Percentiles rank a stretch among this genome's conserved stretches.
Evolutionary conservation across 2,888 invertebrate genomes (phyloP).

Genomic region (Oconnorella tubifera): DNA sequence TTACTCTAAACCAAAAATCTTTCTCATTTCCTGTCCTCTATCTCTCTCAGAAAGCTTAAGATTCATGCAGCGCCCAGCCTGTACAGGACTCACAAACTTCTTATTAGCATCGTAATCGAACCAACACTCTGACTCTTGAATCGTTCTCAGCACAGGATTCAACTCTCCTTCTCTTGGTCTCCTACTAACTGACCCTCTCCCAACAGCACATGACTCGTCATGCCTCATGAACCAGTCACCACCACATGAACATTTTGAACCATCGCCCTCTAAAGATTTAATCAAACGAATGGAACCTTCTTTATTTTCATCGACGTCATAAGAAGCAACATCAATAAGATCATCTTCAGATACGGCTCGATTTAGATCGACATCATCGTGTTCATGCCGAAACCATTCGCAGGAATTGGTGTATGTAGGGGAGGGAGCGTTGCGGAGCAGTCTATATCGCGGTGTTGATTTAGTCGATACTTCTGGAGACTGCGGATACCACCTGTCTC

Average conservation of each 20-base stretch:
- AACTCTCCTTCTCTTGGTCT: not conserved
- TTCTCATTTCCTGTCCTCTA: slow-evolving; percentile 1
- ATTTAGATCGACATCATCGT: not conserved
- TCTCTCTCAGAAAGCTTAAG: not conserved
- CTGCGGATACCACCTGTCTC: too few species aligned
- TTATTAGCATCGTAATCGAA: slow-evolving; percentile 1
- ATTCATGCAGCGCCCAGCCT: not conserved
- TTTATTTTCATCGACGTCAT: not conserved
- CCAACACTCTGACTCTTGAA: slow-evolving; percentile 8
- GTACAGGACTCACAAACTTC: not conserved
- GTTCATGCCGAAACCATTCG: slow-evolving; percentile 4
- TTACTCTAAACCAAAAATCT: slow-evolving; percentile 3
- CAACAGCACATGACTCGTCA: not conserved
- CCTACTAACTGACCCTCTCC: not conserved
- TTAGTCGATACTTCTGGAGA: not conserved
- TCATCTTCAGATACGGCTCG: not conserved
- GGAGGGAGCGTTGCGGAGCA: too few species aligned
- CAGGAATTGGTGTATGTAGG: too few species aligned
- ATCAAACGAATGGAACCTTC: not conserved
- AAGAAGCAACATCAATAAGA: not conserved
- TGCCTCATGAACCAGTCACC: not conserved
- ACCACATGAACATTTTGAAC: slow-evolving; percentile 1
- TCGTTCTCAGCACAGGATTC: not conserved
- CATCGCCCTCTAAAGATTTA: not conserved
- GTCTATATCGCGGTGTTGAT: too few species aligned